These are phyloP conservation scores for Halcyon malimbica DNA, from an alignment of 2,113 vertebrate genomes.

Conservation along the genomic window DNA sequence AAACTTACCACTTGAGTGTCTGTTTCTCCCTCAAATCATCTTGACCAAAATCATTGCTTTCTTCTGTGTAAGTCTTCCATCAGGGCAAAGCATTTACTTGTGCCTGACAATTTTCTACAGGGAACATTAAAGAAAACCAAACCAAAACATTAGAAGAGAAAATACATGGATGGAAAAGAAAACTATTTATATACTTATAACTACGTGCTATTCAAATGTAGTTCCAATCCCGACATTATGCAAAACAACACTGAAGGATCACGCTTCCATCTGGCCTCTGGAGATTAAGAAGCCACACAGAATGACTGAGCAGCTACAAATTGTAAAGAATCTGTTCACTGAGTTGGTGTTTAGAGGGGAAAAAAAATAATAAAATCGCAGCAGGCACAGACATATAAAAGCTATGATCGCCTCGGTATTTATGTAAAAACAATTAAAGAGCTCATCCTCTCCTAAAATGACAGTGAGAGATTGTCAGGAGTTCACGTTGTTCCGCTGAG, in stretches of 20 bases:
- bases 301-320: conserved; percentile 1
- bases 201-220: neutral
- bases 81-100: neutral
- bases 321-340: conserved; percentile 6
- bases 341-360: neutral
- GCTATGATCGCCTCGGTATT: neutral
- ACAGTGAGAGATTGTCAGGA: neutral
- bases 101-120: neutral
- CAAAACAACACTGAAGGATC: conserved; percentile 1
- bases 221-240: neutral
- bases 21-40: neutral
- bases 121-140: neutral
- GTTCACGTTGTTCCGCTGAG: neutral
- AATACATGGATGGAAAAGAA: neutral
- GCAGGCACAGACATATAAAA: neutral
- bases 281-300: conserved; percentile 34
- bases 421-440: neutral
- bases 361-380: neutral
- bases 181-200: neutral
- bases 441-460: neutral
- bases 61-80: neutral
- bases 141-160: neutral
- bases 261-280: conserved; percentile 27
- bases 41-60: neutral
- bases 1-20: neutral